Percentiles rank a stretch among this genome's conserved stretches.
Evolutionary conservation across 2,113 vertebrate genomes (phyloP).

Genomic region (Nestor notabilis): DNA sequence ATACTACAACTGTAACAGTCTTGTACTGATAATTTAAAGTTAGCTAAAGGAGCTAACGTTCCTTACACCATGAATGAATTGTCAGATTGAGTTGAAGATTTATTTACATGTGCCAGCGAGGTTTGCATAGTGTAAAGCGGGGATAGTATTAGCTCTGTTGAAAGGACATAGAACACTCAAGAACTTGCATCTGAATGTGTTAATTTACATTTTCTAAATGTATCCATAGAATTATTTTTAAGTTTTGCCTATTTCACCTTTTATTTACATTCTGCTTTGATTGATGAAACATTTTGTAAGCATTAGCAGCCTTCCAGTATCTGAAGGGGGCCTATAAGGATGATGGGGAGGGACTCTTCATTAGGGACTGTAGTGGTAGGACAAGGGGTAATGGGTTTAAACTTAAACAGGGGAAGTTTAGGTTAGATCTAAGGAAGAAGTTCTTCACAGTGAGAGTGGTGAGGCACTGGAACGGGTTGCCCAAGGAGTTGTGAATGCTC

Average conservation of each 20-base stretch:
- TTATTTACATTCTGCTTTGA: not conserved
- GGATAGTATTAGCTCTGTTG: not conserved
- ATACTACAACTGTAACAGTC: not conserved
- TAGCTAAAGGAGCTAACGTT: not conserved
- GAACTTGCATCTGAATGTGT: not conserved
- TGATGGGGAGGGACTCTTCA: too few relatives aligned
- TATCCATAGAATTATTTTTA: not conserved
- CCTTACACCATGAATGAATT: not conserved
- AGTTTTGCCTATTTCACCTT: not conserved
- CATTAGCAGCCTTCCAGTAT: too few relatives aligned
- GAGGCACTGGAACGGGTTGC: too few relatives aligned
- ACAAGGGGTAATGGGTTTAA: too few relatives aligned
- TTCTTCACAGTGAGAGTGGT: too few relatives aligned
- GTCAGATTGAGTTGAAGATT: not conserved
- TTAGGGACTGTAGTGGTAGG: too few relatives aligned
- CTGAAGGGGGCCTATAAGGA: too few relatives aligned
- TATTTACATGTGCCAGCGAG: not conserved
- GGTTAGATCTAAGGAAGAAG: too few relatives aligned
- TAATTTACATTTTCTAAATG: not conserved
- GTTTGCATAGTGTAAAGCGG: not conserved
- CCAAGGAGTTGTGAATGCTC: too few relatives aligned
- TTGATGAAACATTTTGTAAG: not conserved
- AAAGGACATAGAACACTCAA: not conserved
- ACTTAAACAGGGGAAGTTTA: too few relatives aligned
- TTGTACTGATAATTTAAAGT: not conserved